Base-by-base conservation (phyloP, 2,888 invertebrate species). In the Sinohyriopsis cumingii region DNA sequence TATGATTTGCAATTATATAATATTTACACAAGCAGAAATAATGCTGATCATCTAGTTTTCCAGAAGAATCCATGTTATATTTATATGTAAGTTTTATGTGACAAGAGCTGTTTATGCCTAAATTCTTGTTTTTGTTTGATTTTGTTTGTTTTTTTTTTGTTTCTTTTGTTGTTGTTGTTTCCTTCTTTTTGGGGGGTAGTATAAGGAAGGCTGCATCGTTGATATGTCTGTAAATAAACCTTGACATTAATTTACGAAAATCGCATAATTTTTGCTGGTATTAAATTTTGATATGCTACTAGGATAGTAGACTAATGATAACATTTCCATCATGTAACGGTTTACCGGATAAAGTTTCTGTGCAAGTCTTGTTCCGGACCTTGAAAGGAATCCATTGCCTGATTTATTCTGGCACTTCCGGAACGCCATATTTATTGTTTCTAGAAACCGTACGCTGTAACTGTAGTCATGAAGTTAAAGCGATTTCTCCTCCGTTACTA, bases 191-290 rank as follows among this genome's bases (percentile, higher is more conserved):
- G 20, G 5, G 61, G 0, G 20, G 61, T 60, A 25, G 20, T 61
- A 12, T 61, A 7, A 33, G 9, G 9, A 33, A 33, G 9, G 9
- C 9, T 33, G 33, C 33, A 33, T 33, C 9, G 9, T 33, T 9
- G 33, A 9, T 9, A 33, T 9, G 33, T 9, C 33, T 33, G 33
- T 33, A 33, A 33, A 9, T 33, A 33, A 33, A 33, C 33, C 33
- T 33, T 9, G 9, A 9, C 9, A 33, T 33, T 33, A 9, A 33
- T 33, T 9, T 33, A 9, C 5, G 1, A 94, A 94, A 60, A 97
- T 91, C 57, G 94, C 94, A 90, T 95, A 97, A 90, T 96, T 96
- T 88, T 97, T 97, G 88, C 95, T 94, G 19, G 95, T 95, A 91
- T 96, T 96, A 91, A 95, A 96, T 24, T 96, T 95, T 77, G 94